phyloP scores from a whole-genome alignment of 2,888 invertebrate genomes.

The Ochropacha duplaris region DNA sequence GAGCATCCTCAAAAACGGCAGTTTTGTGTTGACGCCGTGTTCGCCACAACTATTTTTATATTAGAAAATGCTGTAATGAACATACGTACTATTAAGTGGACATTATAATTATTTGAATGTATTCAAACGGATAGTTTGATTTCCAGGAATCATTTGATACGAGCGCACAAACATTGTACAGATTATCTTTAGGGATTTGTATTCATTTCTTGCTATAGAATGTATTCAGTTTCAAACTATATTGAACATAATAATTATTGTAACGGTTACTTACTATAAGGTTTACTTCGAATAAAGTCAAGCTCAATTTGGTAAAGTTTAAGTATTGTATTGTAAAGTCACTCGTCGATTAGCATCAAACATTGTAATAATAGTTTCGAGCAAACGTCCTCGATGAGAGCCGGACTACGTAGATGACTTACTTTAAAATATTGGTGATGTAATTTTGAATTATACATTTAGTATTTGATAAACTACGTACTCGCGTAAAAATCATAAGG shows the following conservation, averaged over 20 bases:
- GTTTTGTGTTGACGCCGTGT: constrained; percentile 64
- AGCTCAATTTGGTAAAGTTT: constrained; percentile 78
- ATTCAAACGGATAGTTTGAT: constrained; percentile 57
- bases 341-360: constrained; percentile 62
- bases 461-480: constrained; percentile 79
- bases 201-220: constrained; percentile 58
- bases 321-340: constrained; percentile 67
- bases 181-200: constrained; percentile 58
- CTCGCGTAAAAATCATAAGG: constrained; percentile 81
- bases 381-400: constrained; percentile 74
- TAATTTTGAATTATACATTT: constrained; percentile 72
- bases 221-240: constrained; percentile 46
- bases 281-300: constrained; percentile 78
- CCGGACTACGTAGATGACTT: constrained; percentile 69
- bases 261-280: constrained; percentile 58
- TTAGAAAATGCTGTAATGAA: constrained; percentile 62
- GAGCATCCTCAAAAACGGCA: constrained; percentile 54
- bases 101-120: constrained; percentile 56
- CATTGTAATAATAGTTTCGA: constrained; percentile 57
- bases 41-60: constrained; percentile 77
- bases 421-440: constrained; percentile 58
- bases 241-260: constrained; percentile 41
- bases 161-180: constrained; percentile 81
- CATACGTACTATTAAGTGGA: constrained; percentile 60
- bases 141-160: constrained; percentile 70